Conservation (phyloP, 1,140 invertebrate species). For the Tribolium madens region DNA sequence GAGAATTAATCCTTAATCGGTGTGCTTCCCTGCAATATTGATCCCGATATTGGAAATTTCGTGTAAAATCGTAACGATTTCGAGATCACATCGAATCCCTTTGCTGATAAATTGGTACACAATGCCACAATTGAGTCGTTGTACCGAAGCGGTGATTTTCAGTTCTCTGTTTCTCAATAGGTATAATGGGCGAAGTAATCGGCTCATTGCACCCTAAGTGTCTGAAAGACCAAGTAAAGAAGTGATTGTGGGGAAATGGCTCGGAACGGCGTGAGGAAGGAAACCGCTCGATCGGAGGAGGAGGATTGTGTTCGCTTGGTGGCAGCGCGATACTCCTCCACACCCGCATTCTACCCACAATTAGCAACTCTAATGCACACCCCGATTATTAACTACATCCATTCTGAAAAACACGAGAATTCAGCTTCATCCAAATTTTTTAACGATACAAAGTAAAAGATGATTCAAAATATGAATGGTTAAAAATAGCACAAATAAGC, state of each 20-base stretch:
- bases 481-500: too few species aligned
- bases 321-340: conserved; percentile 12
- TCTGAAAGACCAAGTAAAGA: conserved; percentile 59
- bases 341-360: conserved; percentile 12
- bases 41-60: conserved; percentile 42
- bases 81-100: conserved; percentile 39
- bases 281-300: conserved; percentile 52
- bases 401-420: neutral
- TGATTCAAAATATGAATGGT: too few species aligned
- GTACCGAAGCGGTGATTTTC: conserved; percentile 49
- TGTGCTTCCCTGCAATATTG: conserved; percentile 33
- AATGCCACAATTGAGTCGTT: conserved; percentile 50
- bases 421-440: too few species aligned
- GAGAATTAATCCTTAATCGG: conserved; percentile 44
- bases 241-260: conserved; percentile 61
- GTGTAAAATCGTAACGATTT: conserved; percentile 5
- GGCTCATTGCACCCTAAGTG: conserved; percentile 59
- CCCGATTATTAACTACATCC: conserved; percentile 17
- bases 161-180: conserved; percentile 56
- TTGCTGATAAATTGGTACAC: conserved; percentile 51
- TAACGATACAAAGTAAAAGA: too few species aligned
- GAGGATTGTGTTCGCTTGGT: conserved; percentile 25
- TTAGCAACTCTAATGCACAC: conserved; percentile 29
- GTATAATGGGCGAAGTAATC: conserved; percentile 55
- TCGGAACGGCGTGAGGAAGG: conserved; percentile 60